Evolutionary conservation across 2,888 invertebrate species (phyloP), one percentile per base, ranked within the genome.

Genomic region (Ichneumoninae sp.): DNA sequence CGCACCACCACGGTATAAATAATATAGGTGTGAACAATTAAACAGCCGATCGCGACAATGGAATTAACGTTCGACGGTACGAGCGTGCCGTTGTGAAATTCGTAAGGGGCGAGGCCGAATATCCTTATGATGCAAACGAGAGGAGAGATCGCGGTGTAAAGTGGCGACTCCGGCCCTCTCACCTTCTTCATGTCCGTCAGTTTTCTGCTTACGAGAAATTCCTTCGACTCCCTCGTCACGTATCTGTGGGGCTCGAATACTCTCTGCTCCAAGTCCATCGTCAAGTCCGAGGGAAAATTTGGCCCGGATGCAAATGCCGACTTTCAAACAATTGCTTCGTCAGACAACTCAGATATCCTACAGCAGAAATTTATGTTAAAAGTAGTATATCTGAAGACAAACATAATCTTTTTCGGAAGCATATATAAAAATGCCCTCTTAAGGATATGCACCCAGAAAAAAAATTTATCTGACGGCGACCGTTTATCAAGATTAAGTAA

Each of bases 101-200:
- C 85, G 83, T 93, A 93, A 8, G 93, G 93, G 2, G 91, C 91
- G n/a, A 92, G 82, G 8, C 93, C 93, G 70, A 93, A 91, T 26
- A 91, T 4, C 79, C 90, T 89, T 7, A 89, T 74, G 3, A 90
- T 69, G 71, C 90, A 91, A 65, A 92, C 80, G 19, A 89, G 33
- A 1, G 93, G 93, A 26, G 89, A 91, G 68, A 91, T 78, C 22
- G 90, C 89, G n/a, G 89, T 86, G 69, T 92, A 93, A 22, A 93
- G 86, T 0, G 87, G 78, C 36, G 91, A 91, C 44, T 93, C 90
- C 2, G 89, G 83, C 3, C 93, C 92, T 26, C 81, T 85, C 6
- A 75, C 57, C 69, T 78, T 88, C 22, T 69, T 88, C 40, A 3
- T n/a, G 0, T 54, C 68, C 30, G 22, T 44, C 52, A 52, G 22